phyloP scores from a whole-genome alignment of 2,113 vertebrate genomes.

The Dasypus novemcinctus region DNA sequence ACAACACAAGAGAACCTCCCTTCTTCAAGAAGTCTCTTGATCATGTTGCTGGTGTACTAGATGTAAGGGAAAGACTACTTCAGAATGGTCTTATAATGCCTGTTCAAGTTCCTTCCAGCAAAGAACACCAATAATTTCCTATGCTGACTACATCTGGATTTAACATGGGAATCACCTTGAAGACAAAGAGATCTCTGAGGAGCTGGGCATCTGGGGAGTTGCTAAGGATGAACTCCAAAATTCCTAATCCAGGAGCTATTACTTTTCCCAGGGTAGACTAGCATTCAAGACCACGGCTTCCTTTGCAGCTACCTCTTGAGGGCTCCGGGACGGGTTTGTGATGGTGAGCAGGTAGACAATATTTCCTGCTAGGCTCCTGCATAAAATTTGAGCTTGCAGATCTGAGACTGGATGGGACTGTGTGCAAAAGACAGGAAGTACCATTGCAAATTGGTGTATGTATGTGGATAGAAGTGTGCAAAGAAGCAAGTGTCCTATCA shows the following conservation, averaged over 20 bases:
- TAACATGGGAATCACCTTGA: constrained; percentile 96
- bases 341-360: constrained; percentile 89
- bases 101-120: constrained; percentile 92
- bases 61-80: constrained; percentile 88
- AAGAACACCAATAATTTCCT: constrained; percentile 94
- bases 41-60: constrained; percentile 91
- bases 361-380: constrained; percentile 92
- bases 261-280: constrained; percentile 91
- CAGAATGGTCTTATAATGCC: constrained; percentile 87
- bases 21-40: constrained; percentile 85
- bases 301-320: constrained; percentile 76
- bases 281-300: constrained; percentile 90
- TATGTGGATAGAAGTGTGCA: constrained; percentile 94
- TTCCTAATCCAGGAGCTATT: constrained; percentile 94
- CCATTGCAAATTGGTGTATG: constrained; percentile 89
- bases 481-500: constrained; percentile 92
- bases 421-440: constrained; percentile 84
- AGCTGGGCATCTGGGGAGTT: constrained; percentile 87
- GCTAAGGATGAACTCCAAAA: constrained; percentile 92
- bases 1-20: constrained; percentile 91
- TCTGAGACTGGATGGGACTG: constrained; percentile 79
- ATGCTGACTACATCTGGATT: constrained; percentile 96
- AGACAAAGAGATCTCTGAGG: constrained; percentile 91
- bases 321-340: constrained; percentile 77
- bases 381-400: constrained; percentile 89